A percentile compares a stretch with the other conserved stretches of the same genome.
phyloP scores from a whole-genome alignment of 2,113 vertebrate genomes.

The Edolisoma coerulescens region DNA sequence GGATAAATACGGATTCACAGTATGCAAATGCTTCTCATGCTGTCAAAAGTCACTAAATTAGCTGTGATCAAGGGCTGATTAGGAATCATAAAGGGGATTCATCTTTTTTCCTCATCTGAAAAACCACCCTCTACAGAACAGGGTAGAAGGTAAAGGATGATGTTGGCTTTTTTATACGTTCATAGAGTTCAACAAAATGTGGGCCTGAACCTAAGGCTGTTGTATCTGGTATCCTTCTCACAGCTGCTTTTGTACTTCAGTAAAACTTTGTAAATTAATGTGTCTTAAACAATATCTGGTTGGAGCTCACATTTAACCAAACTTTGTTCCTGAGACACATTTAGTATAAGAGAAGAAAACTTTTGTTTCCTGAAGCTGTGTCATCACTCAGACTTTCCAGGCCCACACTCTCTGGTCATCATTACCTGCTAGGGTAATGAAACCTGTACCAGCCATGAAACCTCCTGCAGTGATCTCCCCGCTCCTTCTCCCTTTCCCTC shows the following conservation, averaged over 20 bases:
- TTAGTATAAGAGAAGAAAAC: not conserved
- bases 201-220: not conserved
- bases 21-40: not conserved
- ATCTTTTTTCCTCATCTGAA: not conserved
- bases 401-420: not conserved
- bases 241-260: not conserved
- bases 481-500: not conserved
- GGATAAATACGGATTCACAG: slow-evolving; percentile 2
- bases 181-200: not conserved
- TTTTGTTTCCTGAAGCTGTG: not conserved
- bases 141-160: not conserved
- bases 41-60: not conserved
- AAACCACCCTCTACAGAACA: not conserved
- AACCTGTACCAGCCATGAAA: not conserved
- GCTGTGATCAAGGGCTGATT: not conserved
- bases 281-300: not conserved
- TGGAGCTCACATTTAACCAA: not conserved
- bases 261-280: not conserved
- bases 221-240: not conserved
- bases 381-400: not conserved
- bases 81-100: not conserved
- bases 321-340: not conserved
- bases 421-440: not conserved
- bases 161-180: not conserved
- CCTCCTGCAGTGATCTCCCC: not conserved